These are phyloP conservation scores for Endomychus coccineus DNA, from an alignment of 2,888 invertebrate genomes.

Conservation along the genomic window DNA sequence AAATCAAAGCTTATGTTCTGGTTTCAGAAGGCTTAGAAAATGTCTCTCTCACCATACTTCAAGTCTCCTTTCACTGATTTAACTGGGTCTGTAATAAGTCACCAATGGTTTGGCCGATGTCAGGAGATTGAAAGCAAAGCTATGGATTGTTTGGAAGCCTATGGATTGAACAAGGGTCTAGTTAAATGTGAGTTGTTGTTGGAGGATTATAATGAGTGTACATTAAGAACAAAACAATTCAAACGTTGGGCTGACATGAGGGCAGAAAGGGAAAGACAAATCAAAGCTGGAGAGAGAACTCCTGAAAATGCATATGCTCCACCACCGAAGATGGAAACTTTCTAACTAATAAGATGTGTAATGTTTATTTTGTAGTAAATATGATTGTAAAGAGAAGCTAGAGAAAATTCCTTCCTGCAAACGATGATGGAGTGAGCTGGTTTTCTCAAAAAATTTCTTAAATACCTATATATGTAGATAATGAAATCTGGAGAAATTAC, in stretches of 20 bases:
- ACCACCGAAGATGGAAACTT: constrained; percentile 53
- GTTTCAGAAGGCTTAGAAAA: too few species aligned
- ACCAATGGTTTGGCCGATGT: constrained; percentile 60
- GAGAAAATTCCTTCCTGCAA: too few species aligned
- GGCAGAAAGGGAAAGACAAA: constrained; percentile 55
- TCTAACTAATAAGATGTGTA: constrained; percentile 41
- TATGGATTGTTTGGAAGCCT: constrained; percentile 75
- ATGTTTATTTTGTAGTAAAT: too few species aligned
- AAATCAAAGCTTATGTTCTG: too few species aligned
- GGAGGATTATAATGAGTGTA: constrained; percentile 67
- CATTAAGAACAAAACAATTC: constrained; percentile 51
- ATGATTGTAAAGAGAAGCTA: too few species aligned
- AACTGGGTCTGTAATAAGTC: constrained; percentile 56
- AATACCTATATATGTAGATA: too few species aligned
- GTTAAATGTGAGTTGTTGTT: constrained; percentile 56
- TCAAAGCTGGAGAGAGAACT: constrained; percentile 49
- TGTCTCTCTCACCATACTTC: constrained; percentile 59
- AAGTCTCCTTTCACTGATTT: constrained; percentile 67
- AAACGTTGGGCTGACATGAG: constrained; percentile 57
- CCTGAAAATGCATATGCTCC: constrained; percentile 49
- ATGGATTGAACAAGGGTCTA: constrained; percentile 60
- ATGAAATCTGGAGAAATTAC: too few species aligned
- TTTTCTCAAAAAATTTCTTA: too few species aligned
- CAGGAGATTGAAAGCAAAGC: constrained; percentile 60
- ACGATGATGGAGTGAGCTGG: too few species aligned